Base-by-base conservation (phyloP, 2,888 invertebrate genomes). In the Epicampocera succincta region DNA sequence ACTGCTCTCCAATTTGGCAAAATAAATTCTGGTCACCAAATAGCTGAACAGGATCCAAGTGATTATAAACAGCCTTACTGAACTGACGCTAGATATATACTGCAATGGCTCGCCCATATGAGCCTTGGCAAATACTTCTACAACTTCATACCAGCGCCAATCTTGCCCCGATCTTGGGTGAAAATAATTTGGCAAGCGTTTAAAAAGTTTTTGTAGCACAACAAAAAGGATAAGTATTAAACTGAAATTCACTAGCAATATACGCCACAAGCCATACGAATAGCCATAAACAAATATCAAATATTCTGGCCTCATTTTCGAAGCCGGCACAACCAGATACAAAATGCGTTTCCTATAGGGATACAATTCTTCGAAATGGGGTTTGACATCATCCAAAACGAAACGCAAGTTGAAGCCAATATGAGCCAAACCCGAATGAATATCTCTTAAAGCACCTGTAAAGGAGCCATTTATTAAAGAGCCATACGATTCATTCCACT, bases 11-110 rank as follows among this genome's bases (percentile, higher is more conserved):
- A 90, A 75, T 60, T 90, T 90, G 19, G 89, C 90, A 33, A 90
- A 87, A 66, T 89, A 90, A 19, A 90, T 86, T 25, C 83, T 85
- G 1, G 87, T 88, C 56, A 89, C 68, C 0, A 90, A 85, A 54
- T 90, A 90, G 38, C 88, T 87, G 50, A 89, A 90, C 8, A 90
- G 69, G 6, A 90, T 87, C 91, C 90, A 90, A 4, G 86, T 82
- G 33, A 90, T 86, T 3, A 90, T 85, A 9, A 88, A 87, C 17
- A 83, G 75, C 0, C 90, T 87, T 54, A 90, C 58, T 0, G 89
- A 87, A 71, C 86, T 88, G 15, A 86, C 84, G 3, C 78, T 72
- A 0, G 88, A 85, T 17, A 89, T 86, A 0, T 83, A 77, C 3
- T 84, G 78, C 0, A 89, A 85, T 0, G 90, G 88, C 48, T 88